Base-by-base conservation (phyloP, 2,888 invertebrate species). In the Candidula unifasciata region DNA sequence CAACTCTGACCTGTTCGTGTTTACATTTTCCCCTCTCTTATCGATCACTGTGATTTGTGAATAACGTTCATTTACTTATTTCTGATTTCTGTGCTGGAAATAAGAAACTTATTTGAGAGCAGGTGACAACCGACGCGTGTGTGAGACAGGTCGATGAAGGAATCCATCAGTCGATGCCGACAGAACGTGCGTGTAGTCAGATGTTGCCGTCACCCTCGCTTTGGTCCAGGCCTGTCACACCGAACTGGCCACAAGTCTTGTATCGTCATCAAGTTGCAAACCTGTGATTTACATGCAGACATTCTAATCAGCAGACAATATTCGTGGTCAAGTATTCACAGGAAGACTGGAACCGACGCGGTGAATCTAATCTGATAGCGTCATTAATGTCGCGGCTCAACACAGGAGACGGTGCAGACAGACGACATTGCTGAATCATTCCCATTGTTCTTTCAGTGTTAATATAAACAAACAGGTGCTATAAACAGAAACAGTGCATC, bases 141-240 rank as follows among this genome's bases (percentile, higher is more conserved):
- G 24, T 71, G 71, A 71, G 37, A 37, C 71, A 71, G 71, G 71
- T 71, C 71, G 71, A 71, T 71, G 71, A 71, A 35, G 35, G 24
- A 71, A 71, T 37, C 71, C 71, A 33, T 71, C 71, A 71, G 71
- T 71, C 71, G 71, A 71, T 71, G 37, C 37, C 71, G 71, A 35
- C 71, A 71, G 24, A 35, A 71, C 21, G 37, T 71, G 71, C 37
- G 71, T 6, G 37, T 24, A 35, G 37, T 21, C 24, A 35, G 21
- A 6, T 10, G 71, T 37, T 24, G 21, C 71, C 37, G 35, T 71
- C 37, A 71, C 71, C 71, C 37, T 71, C 71, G 24, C 37, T 35
- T 37, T 37, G 21, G 71, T 35, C 24, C 71, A 3, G 35, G 37
- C 1, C 71, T 71, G 71, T 71, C 71, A 71, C 71, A 71, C 37